Base-by-base conservation (phyloP, 2,113 vertebrate genomes). In the Lynx canadensis region DNA sequence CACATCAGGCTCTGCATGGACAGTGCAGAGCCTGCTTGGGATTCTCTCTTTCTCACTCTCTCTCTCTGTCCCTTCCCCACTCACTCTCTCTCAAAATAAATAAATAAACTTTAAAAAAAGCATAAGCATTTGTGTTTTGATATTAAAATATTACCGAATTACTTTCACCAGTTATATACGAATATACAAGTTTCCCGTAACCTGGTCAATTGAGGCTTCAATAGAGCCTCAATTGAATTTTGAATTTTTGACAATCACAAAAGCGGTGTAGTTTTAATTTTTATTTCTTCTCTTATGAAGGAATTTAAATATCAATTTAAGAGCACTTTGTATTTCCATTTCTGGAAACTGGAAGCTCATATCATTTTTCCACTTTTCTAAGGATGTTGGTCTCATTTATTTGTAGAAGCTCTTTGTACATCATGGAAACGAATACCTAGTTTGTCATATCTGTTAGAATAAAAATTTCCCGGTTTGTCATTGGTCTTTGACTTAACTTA, bases 171-270 rank as follows among this genome's bases (percentile, higher is more conserved):
- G 9, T 74, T 80, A 78, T 25, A 6, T 15, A 89, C 85, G 23
- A 68, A 7, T 29, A 48, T 45, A 23, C 18, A 60, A 25, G 36
- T 68, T 83, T 89, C 29, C 18, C 18, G 52, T 11, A 93, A 33
- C 36, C 29, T 71, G n/a, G 52, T 25, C 60, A 94, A 18, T 21
- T 83, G 38, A 92, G 48, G 36, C 21, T 45, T 45, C 1, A 45
- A 45, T 45, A 9, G 7, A 45, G 8, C 8, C 45, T 45, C 41
- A 45, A 45, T 45, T 45, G 41, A 82, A 38, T 80, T 89, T n/a
- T n/a, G n/a, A 93, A 66, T 87, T 91, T 95, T 90, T 80, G n/a
- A 68, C 8, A 68, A 31, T 91, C 55, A 95, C 19, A 69, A 60
- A 60, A 23, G 21, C 1, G 8, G 6, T 52, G 4, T 84, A 79